Base-by-base conservation (phyloP, 1,140 invertebrate genomes). In the Melanaphis sacchari region DNA sequence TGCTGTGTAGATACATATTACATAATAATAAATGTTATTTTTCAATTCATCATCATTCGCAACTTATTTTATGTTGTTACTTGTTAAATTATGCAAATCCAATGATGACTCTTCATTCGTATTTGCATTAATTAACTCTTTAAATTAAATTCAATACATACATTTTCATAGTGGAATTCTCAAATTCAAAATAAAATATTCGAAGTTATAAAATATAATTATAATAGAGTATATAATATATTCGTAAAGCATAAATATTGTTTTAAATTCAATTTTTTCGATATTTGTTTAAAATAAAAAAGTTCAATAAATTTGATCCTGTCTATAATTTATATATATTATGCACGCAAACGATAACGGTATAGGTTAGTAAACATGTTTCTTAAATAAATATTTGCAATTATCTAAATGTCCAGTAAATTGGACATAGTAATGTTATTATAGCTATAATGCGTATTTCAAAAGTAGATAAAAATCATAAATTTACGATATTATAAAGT, bases 271-370 rank as follows among this genome's bases (percentile, higher is more conserved):
- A 76, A 76, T n/a, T n/a, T 76, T 76, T 76, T 76, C 15, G 1
- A n/a, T 36, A 76, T 76, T 76, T 76, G 9, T 66, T 66, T 7
- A 3, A 26, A 31, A 15, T 18, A 66, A n/a, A n/a, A 76, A 76
- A 5, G n/a, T 4, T 1, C 59, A n/a, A 76, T 76, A 5, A 21
- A 76, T n/a, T n/a, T n/a, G 36, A 76, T 76, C 15, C 59, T 76
- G 59, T 76, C 59, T 31, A n/a, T 76, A 76, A 76, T 76, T 76
- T 76, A 21, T 76, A 76, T 76, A 76, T n/a, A 76, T 76, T 76
- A 76, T 76, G 59, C 59, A n/a, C 15, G 11, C 59, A 76, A 76
- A 76, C n/a, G 31, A 18, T 66, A 66, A 66, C 59, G 59, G 59
- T n/a, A 66, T 31, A 76, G n/a, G 59, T 76, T n/a, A n/a, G 15